Evolutionary conservation across 1,140 invertebrate genomes (phyloP).

Genomic region (Maconellicoccus hirsutus): DNA sequence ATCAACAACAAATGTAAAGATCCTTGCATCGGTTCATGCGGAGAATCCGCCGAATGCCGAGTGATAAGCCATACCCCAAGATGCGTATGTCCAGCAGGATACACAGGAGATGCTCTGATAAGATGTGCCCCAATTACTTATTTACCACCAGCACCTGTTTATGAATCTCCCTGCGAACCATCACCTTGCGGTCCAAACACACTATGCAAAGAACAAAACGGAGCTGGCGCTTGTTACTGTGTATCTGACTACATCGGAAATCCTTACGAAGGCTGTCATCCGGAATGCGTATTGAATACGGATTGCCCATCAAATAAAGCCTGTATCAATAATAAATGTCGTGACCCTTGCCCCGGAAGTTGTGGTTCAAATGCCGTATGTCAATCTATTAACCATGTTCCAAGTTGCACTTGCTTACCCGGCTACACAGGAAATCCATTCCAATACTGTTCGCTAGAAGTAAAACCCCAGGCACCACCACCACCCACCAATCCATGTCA

Average conservation of each 20-base stretch:
- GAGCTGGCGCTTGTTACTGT: conserved; percentile 56
- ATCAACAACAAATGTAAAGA: conserved; percentile 44
- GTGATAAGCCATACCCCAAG: conserved; percentile 52
- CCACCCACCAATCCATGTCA: conserved; percentile 48
- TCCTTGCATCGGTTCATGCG: conserved; percentile 45
- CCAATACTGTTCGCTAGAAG: conserved; percentile 38
- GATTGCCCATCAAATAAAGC: conserved; percentile 57
- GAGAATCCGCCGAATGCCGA: conserved; percentile 48
- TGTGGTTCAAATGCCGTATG: conserved; percentile 62
- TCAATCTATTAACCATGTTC: conserved; percentile 56
- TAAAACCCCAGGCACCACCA: conserved; percentile 30
- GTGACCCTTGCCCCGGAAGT: conserved; percentile 57
- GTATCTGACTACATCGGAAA: conserved; percentile 58
- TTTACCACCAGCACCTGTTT: conserved; percentile 26
- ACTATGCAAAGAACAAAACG: conserved; percentile 50
- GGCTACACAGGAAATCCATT: conserved; percentile 61
- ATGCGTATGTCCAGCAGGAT: conserved; percentile 52
- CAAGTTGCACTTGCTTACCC: conserved; percentile 52
- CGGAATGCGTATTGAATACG: conserved; percentile 56
- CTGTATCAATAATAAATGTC: conserved; percentile 55
- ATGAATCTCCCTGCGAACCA: conserved; percentile 47
- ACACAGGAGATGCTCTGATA: conserved; percentile 60
- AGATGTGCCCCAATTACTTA: conserved; percentile 43
- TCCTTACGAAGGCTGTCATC: conserved; percentile 59
- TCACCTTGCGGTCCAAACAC: conserved; percentile 64